Evolutionary conservation across 2,113 vertebrate genomes (phyloP).

Genomic region (Perca fluviatilis): DNA sequence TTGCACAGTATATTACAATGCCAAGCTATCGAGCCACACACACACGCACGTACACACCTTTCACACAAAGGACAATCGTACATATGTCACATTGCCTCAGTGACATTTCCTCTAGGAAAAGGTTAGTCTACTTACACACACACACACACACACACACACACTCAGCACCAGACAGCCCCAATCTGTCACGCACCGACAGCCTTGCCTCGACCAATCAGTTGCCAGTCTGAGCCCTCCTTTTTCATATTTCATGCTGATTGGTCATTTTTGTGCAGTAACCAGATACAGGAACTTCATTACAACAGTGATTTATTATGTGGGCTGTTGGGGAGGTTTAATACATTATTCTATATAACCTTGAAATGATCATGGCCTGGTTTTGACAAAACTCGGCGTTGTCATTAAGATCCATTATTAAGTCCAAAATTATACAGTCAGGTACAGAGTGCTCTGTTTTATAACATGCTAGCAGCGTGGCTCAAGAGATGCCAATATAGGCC

Average conservation of each 20-base stretch:
- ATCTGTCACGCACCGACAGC: slow-evolving; percentile 43
- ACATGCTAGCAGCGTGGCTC: not conserved
- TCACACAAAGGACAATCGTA: slow-evolving; percentile 28
- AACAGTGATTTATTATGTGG: slow-evolving; percentile 48
- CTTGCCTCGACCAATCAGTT: slow-evolving; percentile 35
- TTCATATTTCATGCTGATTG: slow-evolving; percentile 39
- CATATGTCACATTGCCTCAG: slow-evolving; percentile 50
- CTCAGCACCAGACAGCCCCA: slow-evolving; percentile 33
- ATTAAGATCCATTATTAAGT: slow-evolving; percentile 25
- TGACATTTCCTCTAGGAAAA: slow-evolving; percentile 65
- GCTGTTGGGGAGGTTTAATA: not conserved
- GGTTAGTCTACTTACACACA: slow-evolving; percentile 37
- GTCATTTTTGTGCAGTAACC: slow-evolving; percentile 34
- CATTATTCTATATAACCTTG: slow-evolving; percentile 40
- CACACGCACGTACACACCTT: slow-evolving; percentile 38
- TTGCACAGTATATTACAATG: slow-evolving; percentile 4
- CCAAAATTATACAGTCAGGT: not conserved
- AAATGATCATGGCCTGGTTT: slow-evolving; percentile 33
- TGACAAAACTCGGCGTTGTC: not conserved
- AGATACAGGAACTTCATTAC: slow-evolving; percentile 12
- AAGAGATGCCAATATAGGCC: not conserved
- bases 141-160: slow-evolving; percentile 26
- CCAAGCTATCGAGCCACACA: slow-evolving; percentile 6
- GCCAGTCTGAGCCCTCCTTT: not conserved
- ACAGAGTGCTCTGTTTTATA: not conserved